These are phyloP conservation scores for Tapirus terrestris DNA, from an alignment of 2,113 vertebrate genomes.

Conservation along the genomic window DNA sequence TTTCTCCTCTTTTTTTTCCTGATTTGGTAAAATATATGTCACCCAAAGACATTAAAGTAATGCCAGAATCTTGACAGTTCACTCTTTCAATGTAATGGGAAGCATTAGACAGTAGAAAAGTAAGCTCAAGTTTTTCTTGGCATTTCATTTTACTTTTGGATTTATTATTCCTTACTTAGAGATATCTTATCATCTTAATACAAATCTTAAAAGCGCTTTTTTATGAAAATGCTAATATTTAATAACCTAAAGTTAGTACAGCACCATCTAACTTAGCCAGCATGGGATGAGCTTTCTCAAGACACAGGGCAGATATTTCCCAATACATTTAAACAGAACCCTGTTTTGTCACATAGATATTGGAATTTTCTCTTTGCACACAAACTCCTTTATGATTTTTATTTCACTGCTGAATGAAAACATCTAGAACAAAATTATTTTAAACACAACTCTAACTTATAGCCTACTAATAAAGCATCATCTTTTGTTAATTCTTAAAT, in stretches of 20 bases:
- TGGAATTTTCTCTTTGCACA: constrained; percentile 17
- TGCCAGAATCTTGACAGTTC: neutral
- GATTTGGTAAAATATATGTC: neutral
- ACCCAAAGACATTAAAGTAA: neutral
- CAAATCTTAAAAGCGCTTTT: neutral
- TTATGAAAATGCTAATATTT: neutral
- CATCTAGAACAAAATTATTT: neutral
- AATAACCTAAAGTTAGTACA: neutral
- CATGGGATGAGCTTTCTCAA: neutral
- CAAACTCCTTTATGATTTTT: constrained; percentile 7
- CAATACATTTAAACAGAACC: neutral
- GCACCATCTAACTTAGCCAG: neutral
- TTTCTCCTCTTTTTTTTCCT: neutral
- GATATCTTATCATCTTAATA: neutral
- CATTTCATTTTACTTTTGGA: constrained; percentile 8
- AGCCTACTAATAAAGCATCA: neutral
- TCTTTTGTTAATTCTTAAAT: neutral
- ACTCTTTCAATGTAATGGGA: neutral
- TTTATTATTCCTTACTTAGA: neutral
- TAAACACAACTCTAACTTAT: neutral
- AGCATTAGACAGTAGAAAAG: neutral
- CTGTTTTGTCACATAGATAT: neutral
- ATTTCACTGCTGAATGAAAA: constrained; percentile 27
- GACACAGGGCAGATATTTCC: neutral
- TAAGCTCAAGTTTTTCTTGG: neutral